Evolutionary conservation across 2,888 invertebrate species (phyloP), one percentile per base, ranked within the genome.

Genomic region (Eristalis tenax): DNA sequence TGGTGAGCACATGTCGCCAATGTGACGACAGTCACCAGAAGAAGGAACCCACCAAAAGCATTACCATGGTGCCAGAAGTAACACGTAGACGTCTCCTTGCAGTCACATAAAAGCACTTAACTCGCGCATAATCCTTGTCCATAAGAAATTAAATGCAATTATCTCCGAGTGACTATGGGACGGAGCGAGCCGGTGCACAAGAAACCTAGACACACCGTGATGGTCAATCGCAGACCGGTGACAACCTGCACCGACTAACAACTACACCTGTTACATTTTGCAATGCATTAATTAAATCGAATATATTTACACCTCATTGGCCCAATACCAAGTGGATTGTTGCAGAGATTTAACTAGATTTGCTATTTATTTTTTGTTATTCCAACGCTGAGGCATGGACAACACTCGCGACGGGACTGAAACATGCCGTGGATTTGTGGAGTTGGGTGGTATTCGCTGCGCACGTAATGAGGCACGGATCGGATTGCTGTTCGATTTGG

Each of bases 231-330:
- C 11, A 23, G 26, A 26, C 59, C 26, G 23, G 13, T 59, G 26
- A 40, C 64, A 66, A 81, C 50, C 69, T 15, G 65, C 18, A 22
- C 10, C 18, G 43, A 71, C 71, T 76, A 76, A 83, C 82, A 82
- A 74, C 66, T 88, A 71, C 82, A 87, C 76, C 84, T 81, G 88
- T 84, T 77, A 75, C 28, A 63, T 74, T 83, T 71, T 69, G 76
- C 57, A 78, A 50, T 66, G 74, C 77, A 80, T 85, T 83, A 68
- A 89, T 82, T 68, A 69, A 83, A 66, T 32, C 38, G 89, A 89
- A 89, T 89, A 80, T 56, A 89, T 89, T 89, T 86, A 78, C 89
- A 89, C 83, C 81, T 83, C 64, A 88, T 89, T 89, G 81, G 56
- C 88, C 88, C 74, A 65, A 71, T 66, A 78, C 10, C 57, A 32